phyloP scores from a whole-genome alignment of 2,113 vertebrate genomes.

The Pogona vitticeps region DNA sequence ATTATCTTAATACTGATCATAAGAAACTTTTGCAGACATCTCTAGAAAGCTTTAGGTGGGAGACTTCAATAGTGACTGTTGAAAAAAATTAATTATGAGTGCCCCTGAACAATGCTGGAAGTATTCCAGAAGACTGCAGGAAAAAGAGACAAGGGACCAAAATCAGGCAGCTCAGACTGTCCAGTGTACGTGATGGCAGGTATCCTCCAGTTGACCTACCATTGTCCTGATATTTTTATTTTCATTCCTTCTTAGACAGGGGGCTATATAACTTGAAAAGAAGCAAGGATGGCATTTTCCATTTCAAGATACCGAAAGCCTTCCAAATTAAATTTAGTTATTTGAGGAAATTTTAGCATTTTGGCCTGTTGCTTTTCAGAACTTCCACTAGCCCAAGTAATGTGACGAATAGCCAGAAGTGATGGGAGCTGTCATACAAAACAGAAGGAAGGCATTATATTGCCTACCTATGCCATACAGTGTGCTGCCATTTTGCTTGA shows the following conservation, averaged over 20 bases:
- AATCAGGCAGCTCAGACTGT: not conserved
- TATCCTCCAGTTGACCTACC: too few relatives aligned
- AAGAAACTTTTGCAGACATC: not conserved
- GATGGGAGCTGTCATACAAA: too few relatives aligned
- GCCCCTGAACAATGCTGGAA: not conserved
- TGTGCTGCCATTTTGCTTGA: not conserved
- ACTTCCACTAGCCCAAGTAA: too few relatives aligned
- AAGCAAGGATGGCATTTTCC: not conserved
- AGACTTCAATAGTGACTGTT: not conserved
- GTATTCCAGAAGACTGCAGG: not conserved
- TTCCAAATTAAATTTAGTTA: too few relatives aligned
- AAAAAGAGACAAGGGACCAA: not conserved
- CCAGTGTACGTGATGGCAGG: too few relatives aligned
- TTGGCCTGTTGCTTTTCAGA: too few relatives aligned
- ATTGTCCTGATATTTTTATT: too few relatives aligned
- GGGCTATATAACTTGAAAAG: not conserved
- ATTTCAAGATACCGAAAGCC: too few relatives aligned
- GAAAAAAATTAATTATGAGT: not conserved
- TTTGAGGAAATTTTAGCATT: too few relatives aligned
- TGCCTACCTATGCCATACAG: too few relatives aligned
- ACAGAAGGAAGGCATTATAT: too few relatives aligned
- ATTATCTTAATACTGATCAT: not conserved
- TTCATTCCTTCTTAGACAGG: not conserved
- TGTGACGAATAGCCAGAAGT: too few relatives aligned
- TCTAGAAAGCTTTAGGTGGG: not conserved